Evolutionary conservation across 2,113 vertebrate genomes (phyloP), one percentile per base, ranked within the genome.

Genomic region (Taxidea taxus): DNA sequence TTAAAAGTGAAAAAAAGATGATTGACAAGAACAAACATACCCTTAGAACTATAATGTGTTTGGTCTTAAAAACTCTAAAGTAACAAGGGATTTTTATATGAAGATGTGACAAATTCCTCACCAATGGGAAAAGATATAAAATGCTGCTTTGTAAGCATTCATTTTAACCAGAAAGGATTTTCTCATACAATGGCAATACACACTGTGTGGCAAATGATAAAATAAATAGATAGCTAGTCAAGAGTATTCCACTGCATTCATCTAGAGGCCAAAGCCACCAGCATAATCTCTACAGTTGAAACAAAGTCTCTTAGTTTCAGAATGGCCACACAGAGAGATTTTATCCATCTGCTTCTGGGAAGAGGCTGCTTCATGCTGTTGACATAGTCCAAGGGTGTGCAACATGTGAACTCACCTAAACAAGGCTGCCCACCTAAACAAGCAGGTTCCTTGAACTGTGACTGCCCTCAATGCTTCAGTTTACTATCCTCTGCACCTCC

Each of bases 221-320:
- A 98, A 98, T 95, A 98, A 98, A 98, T 96, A 98, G 98, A 98
- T 97, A 96, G 54, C 96, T 98, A 51, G 90, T 96, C 77, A 97
- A 96, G 90, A 72, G 91, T 97, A 95, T 97, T 97, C 91, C 44
- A 91, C 95, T 92, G 66, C 87, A 47, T 93, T 94, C 23, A 27
- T 81, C 89, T 82, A 90, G 94, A 96, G 92, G 85, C 96, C 97
- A 98, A 98, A 98, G 94, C 95, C 95, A 96, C 96, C 88, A 96
- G 74, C 85, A 97, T 97, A 97, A 98, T 96, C 54, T 96, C 94
- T 94, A 82, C 87, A 93, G 58, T 42, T 81, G 72, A 97, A 97
- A 97, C 64, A 98, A 97, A 98, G 97, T 92, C 18, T 2, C 75
- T 98, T 90, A 47, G 54, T 98, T 83, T n/a, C 84, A 54, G 72